Evolutionary conservation across 2,113 vertebrate species (phyloP).

Genomic region (Etheostoma cragini): DNA sequence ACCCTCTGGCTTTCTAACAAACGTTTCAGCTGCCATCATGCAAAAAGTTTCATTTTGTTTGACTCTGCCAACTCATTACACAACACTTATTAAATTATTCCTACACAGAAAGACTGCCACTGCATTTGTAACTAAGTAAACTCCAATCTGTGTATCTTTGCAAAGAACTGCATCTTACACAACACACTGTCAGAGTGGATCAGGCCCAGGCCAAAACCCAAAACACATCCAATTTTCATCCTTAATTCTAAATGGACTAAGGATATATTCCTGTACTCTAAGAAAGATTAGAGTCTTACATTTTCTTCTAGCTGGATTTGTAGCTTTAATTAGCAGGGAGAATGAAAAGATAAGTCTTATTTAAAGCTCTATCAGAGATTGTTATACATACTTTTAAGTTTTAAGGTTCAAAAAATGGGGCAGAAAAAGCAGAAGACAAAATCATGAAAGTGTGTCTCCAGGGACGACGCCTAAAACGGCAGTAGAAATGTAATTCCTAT

Average conservation of each 20-base stretch:
- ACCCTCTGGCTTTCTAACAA: neutral
- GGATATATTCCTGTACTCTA: neutral
- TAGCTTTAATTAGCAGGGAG: neutral
- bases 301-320: neutral
- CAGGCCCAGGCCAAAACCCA: conserved; percentile 39
- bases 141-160: conserved; percentile 45
- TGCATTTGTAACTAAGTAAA: conserved; percentile 25
- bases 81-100: conserved; percentile 37
- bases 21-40: conserved; percentile 10
- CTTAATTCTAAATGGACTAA: conserved; percentile 44
- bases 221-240: conserved; percentile 50
- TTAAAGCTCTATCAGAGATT: neutral
- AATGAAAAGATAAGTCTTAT: neutral
- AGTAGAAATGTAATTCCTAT: conserved; percentile 60
- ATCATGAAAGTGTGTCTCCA: conserved; percentile 39
- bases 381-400: neutral
- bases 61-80: conserved; percentile 27
- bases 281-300: neutral
- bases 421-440: neutral
- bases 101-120: conserved; percentile 13
- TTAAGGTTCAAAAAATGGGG: neutral
- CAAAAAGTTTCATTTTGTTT: conserved; percentile 17
- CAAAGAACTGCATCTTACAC: conserved; percentile 53
- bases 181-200: conserved; percentile 52
- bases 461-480: conserved; percentile 41